These are phyloP conservation scores for Paragorgia papillata DNA, from an alignment of 92 coral and sea anemone species.

Conservation along the genomic window DNA sequence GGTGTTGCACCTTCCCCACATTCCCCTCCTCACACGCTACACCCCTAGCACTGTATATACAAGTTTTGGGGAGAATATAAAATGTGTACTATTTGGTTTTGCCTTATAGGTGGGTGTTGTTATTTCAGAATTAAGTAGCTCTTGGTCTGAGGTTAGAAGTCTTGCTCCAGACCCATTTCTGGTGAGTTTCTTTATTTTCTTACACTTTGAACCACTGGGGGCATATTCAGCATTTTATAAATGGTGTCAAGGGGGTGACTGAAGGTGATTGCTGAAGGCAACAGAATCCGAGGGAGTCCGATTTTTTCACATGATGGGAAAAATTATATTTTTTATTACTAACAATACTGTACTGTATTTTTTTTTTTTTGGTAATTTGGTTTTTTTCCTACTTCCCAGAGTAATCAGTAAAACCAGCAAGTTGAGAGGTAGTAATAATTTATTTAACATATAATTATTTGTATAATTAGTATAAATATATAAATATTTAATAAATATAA, in stretches of 20 bases:
- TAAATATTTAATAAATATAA: neutral
- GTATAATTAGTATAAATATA: neutral
- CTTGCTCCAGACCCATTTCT: constrained; percentile 95
- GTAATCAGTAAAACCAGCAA: constrained; percentile 79
- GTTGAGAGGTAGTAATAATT: constrained; percentile 72
- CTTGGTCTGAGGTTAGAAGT: constrained; percentile 84
- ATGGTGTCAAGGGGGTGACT: no score
- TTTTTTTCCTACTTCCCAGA: constrained; percentile 57
- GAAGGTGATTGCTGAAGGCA: neutral
- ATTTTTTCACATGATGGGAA: no score
- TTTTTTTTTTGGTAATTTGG: neutral
- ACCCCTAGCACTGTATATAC: no score
- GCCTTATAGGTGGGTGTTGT: constrained; percentile 73
- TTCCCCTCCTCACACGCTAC: no score
- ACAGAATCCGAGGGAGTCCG: no score
- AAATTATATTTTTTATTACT: neutral
- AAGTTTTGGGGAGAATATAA: no score
- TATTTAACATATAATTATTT: neutral
- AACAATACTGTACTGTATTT: neutral
- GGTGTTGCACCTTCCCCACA: no score
- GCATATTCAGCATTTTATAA: no score
- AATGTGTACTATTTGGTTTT: neutral
- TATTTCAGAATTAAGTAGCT: constrained; percentile 82
- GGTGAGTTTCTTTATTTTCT: constrained; percentile 56
- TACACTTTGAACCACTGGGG: neutral